Conservation (phyloP, 2,113 vertebrate genomes). For the Percopsis transmontana region DNA sequence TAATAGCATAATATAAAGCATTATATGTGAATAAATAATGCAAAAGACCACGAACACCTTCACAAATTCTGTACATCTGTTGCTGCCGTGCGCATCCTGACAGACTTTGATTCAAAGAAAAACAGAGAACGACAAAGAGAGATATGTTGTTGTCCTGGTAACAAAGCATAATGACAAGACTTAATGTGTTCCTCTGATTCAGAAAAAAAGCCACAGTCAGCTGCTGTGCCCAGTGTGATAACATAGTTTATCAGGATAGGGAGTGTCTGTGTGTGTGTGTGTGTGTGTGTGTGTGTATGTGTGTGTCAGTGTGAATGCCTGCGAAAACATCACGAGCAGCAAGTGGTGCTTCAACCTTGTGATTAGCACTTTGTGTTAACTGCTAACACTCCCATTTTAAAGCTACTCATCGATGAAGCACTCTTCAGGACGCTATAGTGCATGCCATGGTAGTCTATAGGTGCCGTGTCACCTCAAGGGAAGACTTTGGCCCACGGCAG, state of each 20-base stretch:
- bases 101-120: constrained; percentile 22
- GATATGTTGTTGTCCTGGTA: constrained; percentile 59
- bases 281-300: background rate
- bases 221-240: constrained; percentile 33
- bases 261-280: background rate
- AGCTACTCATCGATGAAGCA: too few species aligned
- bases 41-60: too few species aligned
- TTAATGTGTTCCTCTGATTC: constrained; percentile 56
- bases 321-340: too few species aligned
- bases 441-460: too few species aligned
- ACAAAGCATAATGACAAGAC: constrained; percentile 63
- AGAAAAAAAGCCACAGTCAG: constrained; percentile 48
- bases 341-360: too few species aligned
- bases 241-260: constrained; percentile 17
- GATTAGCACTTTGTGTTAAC: too few species aligned
- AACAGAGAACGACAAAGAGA: constrained; percentile 5
- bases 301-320: background rate
- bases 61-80: constrained; percentile 1
- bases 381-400: too few species aligned
- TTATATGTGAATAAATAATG: too few species aligned
- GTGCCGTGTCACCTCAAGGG: too few species aligned
- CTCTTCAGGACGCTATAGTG: too few species aligned
- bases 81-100: constrained; percentile 12
- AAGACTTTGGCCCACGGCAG: too few species aligned
- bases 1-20: too few species aligned